Evolutionary conservation across 1,140 invertebrate genomes (phyloP), one percentile per base, ranked within the genome.

Genomic region (Brachionus paranguensis): DNA sequence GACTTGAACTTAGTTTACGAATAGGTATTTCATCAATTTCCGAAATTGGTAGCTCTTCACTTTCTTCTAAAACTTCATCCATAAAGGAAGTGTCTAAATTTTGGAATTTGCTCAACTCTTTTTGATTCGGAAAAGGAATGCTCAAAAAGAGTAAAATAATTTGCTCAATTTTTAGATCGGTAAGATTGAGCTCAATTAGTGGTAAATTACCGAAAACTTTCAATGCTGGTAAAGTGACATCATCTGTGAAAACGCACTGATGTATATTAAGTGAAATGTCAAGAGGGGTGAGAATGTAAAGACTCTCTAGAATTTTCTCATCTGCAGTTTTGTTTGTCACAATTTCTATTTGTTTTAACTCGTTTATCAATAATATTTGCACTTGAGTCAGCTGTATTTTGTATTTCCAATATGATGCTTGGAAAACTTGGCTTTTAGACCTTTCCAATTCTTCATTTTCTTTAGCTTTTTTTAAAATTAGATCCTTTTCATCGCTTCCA

Each of bases 401-500:
- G 27, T 81, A 81, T 47, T 81, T 81, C 53, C 64, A 68, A 37
- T 81, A 81, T 43, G 78, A 81, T 11, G 78, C 78, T 24, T 81
- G n/a, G 53, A 64, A n/a, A 2, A 81, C 64, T 41, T 65, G 20
- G 33, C 14, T 65, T 60, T 79, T 65, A 24, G 45, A 55, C 4
- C 33, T 11, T 41, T 55, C 50, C 6, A 74, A 37, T 14, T 29
- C 72, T 76, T 76, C 17, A 37, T 50, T 47, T 24, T 45, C 10
- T 76, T 76, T 74, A 10, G 20, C 12, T 45, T 45, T 14, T 2
- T 72, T 41, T 10, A n/a, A 17, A 8, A 41, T 72, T 72, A 5
- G 12, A 41, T 72, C 70, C 17, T 72, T 12, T 45, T 72, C 47
- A 5, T 24, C 27, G 27, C 43, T 14, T 76, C 20, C 72, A 29